Base-by-base conservation (phyloP, 2,888 invertebrate species). In the Phymatocera aterrima region DNA sequence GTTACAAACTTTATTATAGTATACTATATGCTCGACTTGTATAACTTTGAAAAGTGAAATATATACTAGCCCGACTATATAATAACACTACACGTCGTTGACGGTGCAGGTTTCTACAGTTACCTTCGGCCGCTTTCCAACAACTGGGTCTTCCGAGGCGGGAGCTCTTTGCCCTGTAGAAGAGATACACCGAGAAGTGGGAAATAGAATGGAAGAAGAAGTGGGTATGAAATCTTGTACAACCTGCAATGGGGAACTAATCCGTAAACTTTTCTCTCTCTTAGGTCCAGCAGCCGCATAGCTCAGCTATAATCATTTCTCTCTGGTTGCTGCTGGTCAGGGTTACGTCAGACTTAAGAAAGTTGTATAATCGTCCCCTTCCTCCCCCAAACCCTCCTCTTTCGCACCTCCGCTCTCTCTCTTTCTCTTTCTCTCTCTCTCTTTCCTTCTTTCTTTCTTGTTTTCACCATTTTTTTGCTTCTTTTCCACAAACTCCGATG, bases 281-380 rank as follows among this genome's bases (percentile, higher is more conserved):
- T 37, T 28, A 28, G 75, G 75, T 75, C 75, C 75, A 75, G 54
- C 40, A 18, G n/a, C n/a, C n/a, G n/a, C n/a, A n/a, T n/a, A n/a
- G n/a, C n/a, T n/a, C n/a, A n/a, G n/a, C n/a, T n/a, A n/a, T n/a
- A n/a, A 57, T 57, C 75, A 75, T 57, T 57, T 54, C 75, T 75
- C 48, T 72, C 34, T 5, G 3, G 24, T 40, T 64, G 31, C 34
- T 51, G 60, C 82, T 83, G 81, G 80, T 83, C 83, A 82, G 81
- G 81, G 80, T 86, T 87, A 85, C 87, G 82, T 86, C 84, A 87
- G 80, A 80, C 78, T 82, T 78, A 83, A 82, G 84, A 86, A 85
- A 85, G 85, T 85, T 84, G 84, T 83, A 85, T 84, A 85, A 85
- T 84, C 78, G n/a, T 24, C 65, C 65, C 24, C 24, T 21, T 43